Percentiles rank a stretch among this genome's conserved stretches.
Conservation (phyloP, 2,888 invertebrate genomes). For the Dolomedes plantarius region DNA sequence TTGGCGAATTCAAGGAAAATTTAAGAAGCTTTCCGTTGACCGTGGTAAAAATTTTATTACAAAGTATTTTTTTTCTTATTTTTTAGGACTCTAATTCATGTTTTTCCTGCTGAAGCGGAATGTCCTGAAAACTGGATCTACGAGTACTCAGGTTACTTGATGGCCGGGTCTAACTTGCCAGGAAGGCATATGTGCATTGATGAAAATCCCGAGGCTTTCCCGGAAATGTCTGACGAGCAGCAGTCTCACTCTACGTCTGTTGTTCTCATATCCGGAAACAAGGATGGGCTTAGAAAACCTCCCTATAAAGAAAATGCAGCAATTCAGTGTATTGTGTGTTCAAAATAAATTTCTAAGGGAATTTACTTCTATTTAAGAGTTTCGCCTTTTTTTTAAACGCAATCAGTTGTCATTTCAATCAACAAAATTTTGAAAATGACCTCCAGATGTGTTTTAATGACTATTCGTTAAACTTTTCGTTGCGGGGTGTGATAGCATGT, state of each 20-base stretch:
- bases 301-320: conserved; percentile 25
- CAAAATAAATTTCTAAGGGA: conserved; percentile 42
- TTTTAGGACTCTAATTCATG: conserved; percentile 35
- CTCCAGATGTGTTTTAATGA: too few species aligned
- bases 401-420: too few species aligned
- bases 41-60: too few species aligned
- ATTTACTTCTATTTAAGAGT: too few species aligned
- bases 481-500: too few species aligned
- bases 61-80: too few species aligned
- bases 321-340: conserved; percentile 53
- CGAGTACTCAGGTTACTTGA: conserved; percentile 63
- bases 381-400: too few species aligned
- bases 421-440: too few species aligned
- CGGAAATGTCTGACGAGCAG: conserved; percentile 19
- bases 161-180: conserved; percentile 51
- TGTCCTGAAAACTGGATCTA: conserved; percentile 58
- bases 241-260: conserved; percentile 38
- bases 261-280: conserved; percentile 30
- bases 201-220: conserved; percentile 27
- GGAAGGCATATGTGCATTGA: conserved; percentile 45
- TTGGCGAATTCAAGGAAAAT: too few species aligned
- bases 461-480: too few species aligned
- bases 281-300: conserved; percentile 27
- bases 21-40: too few species aligned
- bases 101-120: conserved; percentile 30